Base-by-base conservation (phyloP, 1,140 invertebrate genomes). In the Drosophila novamexicana region DNA sequence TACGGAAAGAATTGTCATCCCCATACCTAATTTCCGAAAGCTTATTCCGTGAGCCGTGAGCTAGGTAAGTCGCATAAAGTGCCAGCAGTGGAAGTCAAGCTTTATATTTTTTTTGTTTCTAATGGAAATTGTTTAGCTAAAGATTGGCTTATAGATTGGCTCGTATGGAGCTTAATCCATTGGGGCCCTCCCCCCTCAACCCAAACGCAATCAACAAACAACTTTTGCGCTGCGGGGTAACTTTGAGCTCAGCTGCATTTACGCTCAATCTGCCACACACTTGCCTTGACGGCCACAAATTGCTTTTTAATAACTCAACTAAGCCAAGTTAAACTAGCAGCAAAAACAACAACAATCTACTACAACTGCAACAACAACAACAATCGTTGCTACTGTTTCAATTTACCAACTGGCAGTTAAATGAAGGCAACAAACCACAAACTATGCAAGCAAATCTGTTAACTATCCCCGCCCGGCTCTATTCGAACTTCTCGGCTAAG, bases 261-360 rank as follows among this genome's bases (percentile, higher is more conserved):
- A 81, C 52, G 82, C 82, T 86, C 82, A 79, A 86, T 86, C 82
- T 85, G 82, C 70, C 77, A 83, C 66, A 72, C 75, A 85, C 70
- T 81, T 72, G 73, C 65, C 73, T 68, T 74, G 81, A 86, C 78
- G 71, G 67, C 83, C 83, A 70, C 83, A 86, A 86, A 86, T 86
- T 86, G 83, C 83, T 86, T 86, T 86, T 86, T 88, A 86, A 86
- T 86, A 88, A 88, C 83, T 86, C 79, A 82, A 86, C 83, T 86
- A 88, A 86, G 83, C 83, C 82, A 88, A 81, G 71, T 66, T 61
- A 63, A 79, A 64, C 64, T 62, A 70, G 74, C 79, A 77, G 63
- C 73, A 75, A 58, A 63, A 68, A 68, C 61, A 81, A 75, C 40
- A 73, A 64, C 47, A 39, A 39, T 1, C 37, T 10, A 39, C 37